A percentile compares a stretch with the other conserved stretches of the same genome.
Evolutionary conservation across 2,797 vertebrate species (phyloP).

Genomic region (Psittacula derbiana): DNA sequence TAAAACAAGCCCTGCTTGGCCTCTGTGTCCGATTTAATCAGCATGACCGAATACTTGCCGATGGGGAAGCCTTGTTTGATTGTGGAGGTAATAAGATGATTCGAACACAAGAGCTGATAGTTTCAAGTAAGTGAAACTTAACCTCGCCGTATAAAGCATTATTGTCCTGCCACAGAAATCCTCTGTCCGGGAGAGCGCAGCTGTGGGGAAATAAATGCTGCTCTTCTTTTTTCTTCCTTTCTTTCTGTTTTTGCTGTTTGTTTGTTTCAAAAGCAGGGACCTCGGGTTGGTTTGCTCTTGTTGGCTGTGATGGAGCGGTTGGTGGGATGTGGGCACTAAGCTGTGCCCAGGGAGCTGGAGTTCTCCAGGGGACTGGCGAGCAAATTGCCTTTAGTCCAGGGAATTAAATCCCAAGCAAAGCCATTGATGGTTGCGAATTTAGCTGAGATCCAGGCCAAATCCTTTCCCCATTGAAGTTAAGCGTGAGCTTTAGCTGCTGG

Average conservation of each 20-base stretch:
- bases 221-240: constrained; percentile 69
- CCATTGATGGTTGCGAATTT: background rate
- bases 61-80: constrained; percentile 51
- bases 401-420: background rate
- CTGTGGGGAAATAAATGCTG: constrained; percentile 85
- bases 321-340: background rate
- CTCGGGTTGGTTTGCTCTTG: background rate
- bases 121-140: constrained; percentile 79
- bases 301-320: accelerated
- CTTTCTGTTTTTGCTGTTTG: constrained; percentile 4
- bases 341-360: background rate
- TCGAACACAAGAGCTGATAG: constrained; percentile 73
- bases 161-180: constrained; percentile 83
- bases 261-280: constrained; percentile 42
- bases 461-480: background rate
- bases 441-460: constrained; percentile 2
- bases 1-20: background rate
- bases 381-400: background rate
- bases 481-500: background rate
- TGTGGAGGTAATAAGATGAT: constrained; percentile 63
- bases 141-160: constrained; percentile 78
- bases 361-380: accelerated
- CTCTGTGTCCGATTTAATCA: constrained; percentile 8
- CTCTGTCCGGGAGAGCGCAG: constrained; percentile 81
- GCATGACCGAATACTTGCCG: constrained; percentile 13